Evolutionary conservation across 2,797 vertebrate genomes (phyloP), one percentile per base, ranked within the genome.

Genomic region (Rhadinocentrus ornatus): DNA sequence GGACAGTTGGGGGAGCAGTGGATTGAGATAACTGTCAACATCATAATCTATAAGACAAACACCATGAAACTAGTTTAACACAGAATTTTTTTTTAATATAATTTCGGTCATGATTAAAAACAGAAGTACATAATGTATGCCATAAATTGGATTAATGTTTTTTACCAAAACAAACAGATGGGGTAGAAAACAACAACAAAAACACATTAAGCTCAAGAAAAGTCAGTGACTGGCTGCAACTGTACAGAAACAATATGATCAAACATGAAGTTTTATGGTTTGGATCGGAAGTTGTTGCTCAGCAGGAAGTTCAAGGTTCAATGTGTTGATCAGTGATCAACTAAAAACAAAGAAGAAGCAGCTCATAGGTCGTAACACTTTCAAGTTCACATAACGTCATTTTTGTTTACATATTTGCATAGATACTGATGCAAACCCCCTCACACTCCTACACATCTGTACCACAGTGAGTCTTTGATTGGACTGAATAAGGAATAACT

Each of bases 291-390:
- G 18, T 48, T n/a, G 2, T n/a, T n/a, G 50, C 26, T 53, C 15
- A 55, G 55, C 1, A 70, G 67, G 26, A 62, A 62, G 67, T 41
- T 62, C n/a, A 62, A 53, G 41, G 67, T 61, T 41, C 27, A 31
- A 24, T 2, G 13, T 53, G n/a, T 1, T 32, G 29, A 3, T 26
- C 48, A 31, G 16, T 22, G 13, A 20, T 20, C 10, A 53, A 69
- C 13, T 22, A 37, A 37, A 37, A 11, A 3, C 3, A 4, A 13
- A 48, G 34, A 27, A 41, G 32, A 59, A 29, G 24, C 35, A 66
- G 1, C 9, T 10, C 26, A 6, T 1, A n/a, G 16, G 16, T 35
- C 13, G 8, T 20, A 24, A 12, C 9, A 24, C 35, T 57, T 29
- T 7, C 31, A 44, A 32, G 31, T 16, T 57, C 12, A 15, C 8